Conservation (phyloP, 2,113 vertebrate species). For the Pardalotus punctatus region DNA sequence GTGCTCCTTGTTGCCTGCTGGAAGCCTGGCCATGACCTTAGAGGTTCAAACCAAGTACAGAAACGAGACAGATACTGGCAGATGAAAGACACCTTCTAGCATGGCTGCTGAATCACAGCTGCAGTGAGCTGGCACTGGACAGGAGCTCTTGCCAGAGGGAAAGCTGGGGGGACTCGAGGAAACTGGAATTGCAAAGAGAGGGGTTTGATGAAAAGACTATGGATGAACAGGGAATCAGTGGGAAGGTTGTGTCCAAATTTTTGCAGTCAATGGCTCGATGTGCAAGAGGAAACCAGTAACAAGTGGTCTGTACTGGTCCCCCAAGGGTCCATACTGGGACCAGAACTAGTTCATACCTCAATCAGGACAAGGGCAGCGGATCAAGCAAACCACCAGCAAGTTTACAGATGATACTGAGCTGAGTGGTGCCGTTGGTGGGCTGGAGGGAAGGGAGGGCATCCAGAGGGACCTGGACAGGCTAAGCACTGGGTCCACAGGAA, state of each 20-base stretch:
- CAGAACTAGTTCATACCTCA: neutral
- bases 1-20: neutral
- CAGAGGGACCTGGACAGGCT: neutral
- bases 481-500: neutral
- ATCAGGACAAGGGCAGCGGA: neutral
- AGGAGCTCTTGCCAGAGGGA: neutral
- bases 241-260: rapidly evolving
- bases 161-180: neutral
- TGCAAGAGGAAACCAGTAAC: neutral
- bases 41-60: neutral
- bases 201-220: neutral
- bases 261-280: neutral
- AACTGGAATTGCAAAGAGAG: neutral
- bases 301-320: neutral
- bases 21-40: neutral
- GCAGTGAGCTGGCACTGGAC: neutral
- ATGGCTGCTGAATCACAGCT: neutral
- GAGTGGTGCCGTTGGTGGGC: rapidly evolving
- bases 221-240: neutral
- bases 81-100: neutral
- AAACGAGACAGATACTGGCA: rapidly evolving
- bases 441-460: neutral
- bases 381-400: neutral
- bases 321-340: neutral
- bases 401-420: rapidly evolving